Percentiles rank a stretch among this genome's conserved stretches.
Conservation (phyloP, 2,888 invertebrate genomes). For the Apodemia duryi region DNA sequence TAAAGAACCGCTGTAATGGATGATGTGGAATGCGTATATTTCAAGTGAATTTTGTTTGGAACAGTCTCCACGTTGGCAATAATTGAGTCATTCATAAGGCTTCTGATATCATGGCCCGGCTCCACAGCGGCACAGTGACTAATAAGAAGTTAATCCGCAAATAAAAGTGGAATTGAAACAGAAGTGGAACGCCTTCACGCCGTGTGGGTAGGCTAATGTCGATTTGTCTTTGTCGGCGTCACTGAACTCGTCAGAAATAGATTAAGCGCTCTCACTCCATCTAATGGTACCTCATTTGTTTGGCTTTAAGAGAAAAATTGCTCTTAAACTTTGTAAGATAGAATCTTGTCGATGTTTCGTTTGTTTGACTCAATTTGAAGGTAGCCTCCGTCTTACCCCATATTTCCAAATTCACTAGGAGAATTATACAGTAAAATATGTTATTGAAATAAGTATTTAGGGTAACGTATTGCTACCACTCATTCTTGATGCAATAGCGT, state of each 20-base stretch:
- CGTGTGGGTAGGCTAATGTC: slow-evolving; percentile 78
- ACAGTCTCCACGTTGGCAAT: slow-evolving; percentile 56
- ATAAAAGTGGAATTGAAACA: slow-evolving; percentile 80
- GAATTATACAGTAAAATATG: background rate
- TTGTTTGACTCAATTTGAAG: slow-evolving; percentile 63
- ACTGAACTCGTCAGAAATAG: slow-evolving; percentile 80
- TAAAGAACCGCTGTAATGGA: slow-evolving; percentile 10
- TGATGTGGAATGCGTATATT: slow-evolving; percentile 34
- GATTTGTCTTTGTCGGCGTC: slow-evolving; percentile 80
- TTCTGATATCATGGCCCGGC: slow-evolving; percentile 63
- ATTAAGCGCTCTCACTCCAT: slow-evolving; percentile 79
- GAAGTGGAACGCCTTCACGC: slow-evolving; percentile 74
- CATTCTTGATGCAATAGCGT: too few relatives aligned
- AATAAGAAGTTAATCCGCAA: slow-evolving; percentile 80
- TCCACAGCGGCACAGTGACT: slow-evolving; percentile 69
- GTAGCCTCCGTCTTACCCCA: slow-evolving; percentile 40
- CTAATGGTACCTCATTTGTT: slow-evolving; percentile 79
- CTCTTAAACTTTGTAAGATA: slow-evolving; percentile 71
- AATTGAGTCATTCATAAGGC: slow-evolving; percentile 78
- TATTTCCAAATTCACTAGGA: slow-evolving; percentile 57
- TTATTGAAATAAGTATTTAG: background rate
- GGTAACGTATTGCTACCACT: background rate
- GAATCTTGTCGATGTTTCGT: slow-evolving; percentile 71
- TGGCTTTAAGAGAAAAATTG: slow-evolving; percentile 78
- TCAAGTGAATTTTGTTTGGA: slow-evolving; percentile 39